These are phyloP conservation scores for Pleuronectes platessa DNA, from an alignment of 2,113 vertebrate species.

Conservation along the genomic window DNA sequence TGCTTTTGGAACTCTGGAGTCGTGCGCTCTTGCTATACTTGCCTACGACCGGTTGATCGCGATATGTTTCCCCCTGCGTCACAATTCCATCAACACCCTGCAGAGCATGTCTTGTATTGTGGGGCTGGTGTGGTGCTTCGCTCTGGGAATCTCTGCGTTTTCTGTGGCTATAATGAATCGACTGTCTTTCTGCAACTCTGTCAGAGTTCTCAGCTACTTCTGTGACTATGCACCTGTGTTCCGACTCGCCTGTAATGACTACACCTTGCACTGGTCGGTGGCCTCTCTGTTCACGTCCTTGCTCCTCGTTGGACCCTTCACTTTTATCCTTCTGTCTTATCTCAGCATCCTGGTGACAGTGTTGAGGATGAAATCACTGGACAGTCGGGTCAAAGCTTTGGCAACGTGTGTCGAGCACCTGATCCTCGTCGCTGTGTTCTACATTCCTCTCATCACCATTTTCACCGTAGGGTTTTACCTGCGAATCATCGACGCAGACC, in stretches of 20 bases:
- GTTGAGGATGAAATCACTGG: slow-evolving; percentile 73
- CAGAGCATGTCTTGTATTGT: slow-evolving; percentile 67
- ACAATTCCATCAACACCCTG: slow-evolving; percentile 70
- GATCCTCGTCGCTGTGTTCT: slow-evolving; percentile 75
- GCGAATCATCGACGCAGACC: slow-evolving; percentile 46
- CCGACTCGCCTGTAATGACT: slow-evolving; percentile 74
- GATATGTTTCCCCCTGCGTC: slow-evolving; percentile 78
- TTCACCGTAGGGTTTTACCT: slow-evolving; percentile 60
- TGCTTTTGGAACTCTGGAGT: slow-evolving; percentile 50
- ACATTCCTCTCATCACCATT: slow-evolving; percentile 61
- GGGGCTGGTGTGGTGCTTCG: slow-evolving; percentile 43
- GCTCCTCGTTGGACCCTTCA: slow-evolving; percentile 37
- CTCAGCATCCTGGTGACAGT: slow-evolving; percentile 68
- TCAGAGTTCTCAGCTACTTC: slow-evolving; percentile 77
- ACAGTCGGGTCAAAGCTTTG: slow-evolving; percentile 65
- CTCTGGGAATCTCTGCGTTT: fast-evolving
- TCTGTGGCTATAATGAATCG: slow-evolving; percentile 41
- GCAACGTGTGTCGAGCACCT: slow-evolving; percentile 77
- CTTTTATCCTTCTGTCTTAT: slow-evolving; percentile 70
- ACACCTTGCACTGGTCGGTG: slow-evolving; percentile 59
- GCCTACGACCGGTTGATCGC: slow-evolving; percentile 77
- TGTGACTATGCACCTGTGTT: slow-evolving; percentile 79
- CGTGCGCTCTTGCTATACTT: slow-evolving; percentile 71
- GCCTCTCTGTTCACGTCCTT: not conserved
- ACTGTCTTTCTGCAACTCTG: slow-evolving; percentile 76